phyloP scores from a whole-genome alignment of 2,797 vertebrate species.

The Enteromius unitaeniatus region DNA sequence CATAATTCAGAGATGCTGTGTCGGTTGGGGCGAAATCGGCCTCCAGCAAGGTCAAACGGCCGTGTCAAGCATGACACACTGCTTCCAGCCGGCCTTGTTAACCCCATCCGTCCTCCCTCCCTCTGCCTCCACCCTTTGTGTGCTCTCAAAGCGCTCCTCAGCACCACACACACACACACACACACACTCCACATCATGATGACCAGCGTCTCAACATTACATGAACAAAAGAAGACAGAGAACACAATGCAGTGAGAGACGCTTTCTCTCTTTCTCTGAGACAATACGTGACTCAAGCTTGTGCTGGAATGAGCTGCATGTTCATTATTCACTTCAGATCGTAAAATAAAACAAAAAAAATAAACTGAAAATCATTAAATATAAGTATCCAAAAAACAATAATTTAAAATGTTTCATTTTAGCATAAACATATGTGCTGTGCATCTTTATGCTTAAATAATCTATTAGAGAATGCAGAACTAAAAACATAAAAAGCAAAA shows the following conservation, averaged over 20 bases:
- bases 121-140: conserved; percentile 10
- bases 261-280: background rate
- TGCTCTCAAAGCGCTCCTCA: background rate
- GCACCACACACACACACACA: background rate
- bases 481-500: background rate
- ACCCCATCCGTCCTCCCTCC: conserved; percentile 47
- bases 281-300: background rate
- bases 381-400: background rate
- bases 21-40: conserved; percentile 41
- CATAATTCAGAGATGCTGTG: conserved; percentile 49
- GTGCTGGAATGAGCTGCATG: background rate
- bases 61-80: conserved; percentile 78
- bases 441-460: background rate
- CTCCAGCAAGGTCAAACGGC: conserved; percentile 79
- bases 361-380: background rate
- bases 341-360: background rate
- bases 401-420: background rate
- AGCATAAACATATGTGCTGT: background rate
- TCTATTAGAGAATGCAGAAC: background rate
- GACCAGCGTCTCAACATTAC: background rate
- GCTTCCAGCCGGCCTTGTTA: conserved; percentile 73
- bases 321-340: background rate
- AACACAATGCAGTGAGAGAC: background rate
- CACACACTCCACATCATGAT: background rate
- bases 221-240: background rate